phyloP scores from a whole-genome alignment of 2,888 invertebrate genomes.

The Sialis fuliginosa region DNA sequence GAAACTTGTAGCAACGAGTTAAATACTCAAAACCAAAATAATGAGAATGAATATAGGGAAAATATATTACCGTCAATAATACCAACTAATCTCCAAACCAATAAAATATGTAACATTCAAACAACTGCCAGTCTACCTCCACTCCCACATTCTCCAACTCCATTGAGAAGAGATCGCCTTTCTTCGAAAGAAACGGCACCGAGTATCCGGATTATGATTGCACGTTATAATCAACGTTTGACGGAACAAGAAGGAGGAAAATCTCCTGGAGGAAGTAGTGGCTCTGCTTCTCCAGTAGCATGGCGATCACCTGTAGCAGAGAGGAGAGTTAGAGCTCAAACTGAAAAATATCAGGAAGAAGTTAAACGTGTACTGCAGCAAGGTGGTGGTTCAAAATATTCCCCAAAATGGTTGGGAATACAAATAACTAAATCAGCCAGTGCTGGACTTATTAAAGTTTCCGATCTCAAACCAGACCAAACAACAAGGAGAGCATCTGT shows the following conservation, averaged over 20 bases:
- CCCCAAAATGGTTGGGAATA: constrained; percentile 22
- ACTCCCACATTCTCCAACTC: constrained; percentile 36
- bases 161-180: constrained; percentile 30
- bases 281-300: constrained; percentile 41
- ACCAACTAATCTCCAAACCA: too few species aligned
- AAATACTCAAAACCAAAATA: too few species aligned
- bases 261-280: constrained; percentile 31
- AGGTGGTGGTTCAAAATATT: constrained; percentile 10
- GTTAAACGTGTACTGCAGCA: constrained; percentile 19
- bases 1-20: constrained; percentile 12
- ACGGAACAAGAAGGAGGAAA: constrained; percentile 33
- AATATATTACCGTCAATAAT: too few species aligned
- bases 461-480: neutral
- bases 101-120: too few species aligned
- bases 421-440: constrained; percentile 51
- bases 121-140: constrained; percentile 34
- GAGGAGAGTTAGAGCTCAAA: constrained; percentile 34
- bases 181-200: constrained; percentile 46
- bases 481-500: neutral
- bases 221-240: constrained; percentile 45
- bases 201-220: constrained; percentile 51
- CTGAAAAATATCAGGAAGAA: constrained; percentile 28
- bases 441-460: constrained; percentile 19
- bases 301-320: constrained; percentile 47
- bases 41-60: too few species aligned